Percentiles rank a stretch among this genome's conserved stretches.
phyloP scores from a whole-genome alignment of 1,140 invertebrate species.

The Stegodyphus mimosarum region DNA sequence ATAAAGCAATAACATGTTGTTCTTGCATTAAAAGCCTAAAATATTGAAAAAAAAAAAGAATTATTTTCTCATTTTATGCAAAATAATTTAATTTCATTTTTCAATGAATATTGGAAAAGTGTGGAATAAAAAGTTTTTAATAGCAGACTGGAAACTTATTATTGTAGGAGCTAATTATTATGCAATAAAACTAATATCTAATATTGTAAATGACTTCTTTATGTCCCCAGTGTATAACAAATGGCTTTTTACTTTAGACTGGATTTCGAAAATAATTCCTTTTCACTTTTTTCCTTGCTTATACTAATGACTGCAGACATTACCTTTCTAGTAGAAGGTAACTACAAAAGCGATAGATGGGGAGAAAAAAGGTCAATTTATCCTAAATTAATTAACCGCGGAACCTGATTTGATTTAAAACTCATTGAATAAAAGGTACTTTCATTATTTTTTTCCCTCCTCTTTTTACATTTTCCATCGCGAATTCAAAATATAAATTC shows the following conservation, averaged over 20 bases:
- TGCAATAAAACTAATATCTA: constrained; percentile 16
- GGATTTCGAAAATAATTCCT: constrained; percentile 1
- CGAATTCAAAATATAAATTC: not conserved
- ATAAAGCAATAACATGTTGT: too few species aligned
- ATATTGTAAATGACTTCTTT: constrained; percentile 27
- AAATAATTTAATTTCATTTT: too few species aligned
- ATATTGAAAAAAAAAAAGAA: too few species aligned
- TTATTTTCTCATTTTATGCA: too few species aligned
- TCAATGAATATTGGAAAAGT: not conserved
- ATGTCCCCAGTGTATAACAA: constrained; percentile 16
- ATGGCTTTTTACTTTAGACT: constrained; percentile 38
- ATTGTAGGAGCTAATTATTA: constrained; percentile 44
- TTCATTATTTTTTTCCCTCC: not conserved
- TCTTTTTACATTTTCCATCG: not conserved
- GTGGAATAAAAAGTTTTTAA: not conserved
- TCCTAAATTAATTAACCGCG: constrained; percentile 57
- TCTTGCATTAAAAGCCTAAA: too few species aligned
- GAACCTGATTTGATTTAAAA: constrained; percentile 56
- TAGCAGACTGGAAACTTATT: constrained; percentile 21
- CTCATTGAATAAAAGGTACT: constrained; percentile 13
- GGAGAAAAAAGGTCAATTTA: constrained; percentile 4
- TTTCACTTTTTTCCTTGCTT: constrained; percentile 21
- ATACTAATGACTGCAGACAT: constrained; percentile 32
- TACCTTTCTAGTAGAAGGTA: not conserved
- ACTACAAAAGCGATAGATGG: not conserved